Percentiles rank a stretch among this genome's conserved stretches.
Evolutionary conservation across 2,113 vertebrate species (phyloP).

Genomic region (Pyrgilauda ruficollis): DNA sequence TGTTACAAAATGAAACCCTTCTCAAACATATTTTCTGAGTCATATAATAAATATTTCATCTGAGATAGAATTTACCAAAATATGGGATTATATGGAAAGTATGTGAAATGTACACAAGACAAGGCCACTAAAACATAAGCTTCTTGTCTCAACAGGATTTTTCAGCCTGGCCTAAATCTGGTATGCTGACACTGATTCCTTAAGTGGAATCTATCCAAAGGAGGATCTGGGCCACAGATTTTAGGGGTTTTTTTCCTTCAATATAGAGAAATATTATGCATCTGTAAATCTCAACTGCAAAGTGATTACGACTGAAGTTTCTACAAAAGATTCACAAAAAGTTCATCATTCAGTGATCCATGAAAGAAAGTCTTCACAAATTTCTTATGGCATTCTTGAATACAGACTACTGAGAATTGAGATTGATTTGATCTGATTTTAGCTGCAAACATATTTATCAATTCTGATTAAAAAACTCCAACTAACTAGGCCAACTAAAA

Average conservation of each 20-base stretch:
- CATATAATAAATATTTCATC: constrained; percentile 1
- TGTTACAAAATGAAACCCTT: background rate
- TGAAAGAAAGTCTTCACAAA: background rate
- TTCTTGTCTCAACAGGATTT: constrained; percentile 33
- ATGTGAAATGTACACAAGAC: constrained; percentile 17
- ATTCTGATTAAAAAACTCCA: background rate
- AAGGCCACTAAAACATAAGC: background rate
- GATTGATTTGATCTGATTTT: background rate
- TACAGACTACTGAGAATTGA: background rate
- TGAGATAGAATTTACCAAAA: constrained; percentile 31
- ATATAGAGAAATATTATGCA: background rate
- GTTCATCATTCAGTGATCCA: background rate
- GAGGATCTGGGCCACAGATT: background rate
- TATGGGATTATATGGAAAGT: constrained; percentile 20
- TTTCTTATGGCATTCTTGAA: background rate
- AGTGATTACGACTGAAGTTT: background rate
- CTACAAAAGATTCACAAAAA: background rate
- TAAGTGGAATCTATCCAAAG: background rate
- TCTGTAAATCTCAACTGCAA: background rate
- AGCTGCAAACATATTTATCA: background rate
- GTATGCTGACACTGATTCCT: background rate
- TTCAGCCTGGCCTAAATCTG: background rate
- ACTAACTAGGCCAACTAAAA: background rate
- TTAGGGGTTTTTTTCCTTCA: background rate
- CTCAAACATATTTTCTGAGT: background rate